Percentiles rank a stretch among this genome's conserved stretches.
phyloP scores from a whole-genome alignment of 2,888 invertebrate genomes.

The Hypercompe scribonia region DNA sequence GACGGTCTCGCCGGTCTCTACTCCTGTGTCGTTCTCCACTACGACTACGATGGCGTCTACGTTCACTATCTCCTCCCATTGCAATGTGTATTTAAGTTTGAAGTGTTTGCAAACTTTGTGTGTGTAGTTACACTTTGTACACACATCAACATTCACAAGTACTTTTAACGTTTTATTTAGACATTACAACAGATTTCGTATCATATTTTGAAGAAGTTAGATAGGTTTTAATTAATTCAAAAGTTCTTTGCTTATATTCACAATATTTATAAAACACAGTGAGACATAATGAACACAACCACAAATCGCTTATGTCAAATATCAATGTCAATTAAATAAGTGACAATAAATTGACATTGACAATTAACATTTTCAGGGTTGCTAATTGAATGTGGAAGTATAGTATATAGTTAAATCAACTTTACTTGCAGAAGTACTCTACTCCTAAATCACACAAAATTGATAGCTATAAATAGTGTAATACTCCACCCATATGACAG shows the following conservation, averaged over 20 bases:
- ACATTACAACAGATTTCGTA: neutral
- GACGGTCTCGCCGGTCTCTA: conserved; percentile 37
- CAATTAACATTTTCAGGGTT: neutral
- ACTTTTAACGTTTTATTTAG: neutral
- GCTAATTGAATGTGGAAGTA: no score
- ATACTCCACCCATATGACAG: no score
- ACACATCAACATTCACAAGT: neutral
- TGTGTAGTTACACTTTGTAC: neutral
- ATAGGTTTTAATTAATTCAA: neutral
- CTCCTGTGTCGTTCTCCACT: conserved; percentile 42
- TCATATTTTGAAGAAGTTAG: neutral
- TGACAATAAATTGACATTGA: neutral
- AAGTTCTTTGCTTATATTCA: neutral
- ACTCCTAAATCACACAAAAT: no score
- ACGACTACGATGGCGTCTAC: conserved; percentile 36
- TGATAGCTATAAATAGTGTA: no score
- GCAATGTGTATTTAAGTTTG: neutral
- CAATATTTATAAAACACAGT: neutral
- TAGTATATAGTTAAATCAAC: no score
- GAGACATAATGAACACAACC: neutral
- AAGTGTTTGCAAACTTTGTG: neutral
- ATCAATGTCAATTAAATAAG: neutral
- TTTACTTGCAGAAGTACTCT: no score
- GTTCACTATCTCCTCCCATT: conserved; percentile 62
- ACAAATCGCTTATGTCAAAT: neutral